Base-by-base conservation (phyloP, 1,140 invertebrate genomes). In the Nymphalis io region DNA sequence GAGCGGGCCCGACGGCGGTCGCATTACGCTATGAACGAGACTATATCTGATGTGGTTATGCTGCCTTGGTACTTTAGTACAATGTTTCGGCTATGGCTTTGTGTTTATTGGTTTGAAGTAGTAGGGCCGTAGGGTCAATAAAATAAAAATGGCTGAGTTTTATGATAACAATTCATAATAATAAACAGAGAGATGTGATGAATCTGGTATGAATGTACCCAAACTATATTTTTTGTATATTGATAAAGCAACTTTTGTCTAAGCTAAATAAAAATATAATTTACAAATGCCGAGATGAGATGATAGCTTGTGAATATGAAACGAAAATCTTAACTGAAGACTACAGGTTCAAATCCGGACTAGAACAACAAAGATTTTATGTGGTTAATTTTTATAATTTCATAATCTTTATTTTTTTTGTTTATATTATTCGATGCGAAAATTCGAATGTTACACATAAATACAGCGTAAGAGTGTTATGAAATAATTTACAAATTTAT, bases 1-100 rank as follows among this genome's bases (percentile, higher is more conserved):
- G 86, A 89, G 77, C 87, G 84, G 76, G 75, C 77, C 85, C 84
- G 84, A 78, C 84, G 79, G 83, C 83, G 86, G 86, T 83, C 84
- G 85, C 89, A 89, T 91, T 89, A 90, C 85, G 80, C 85, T 82
- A 76, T 78, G 74, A 83, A 82, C 84, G 83, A 83, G 81, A 79
- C 84, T 84, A 84, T 86, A 84, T 88, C 83, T 82, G 83, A 85
- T 83, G 85, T 76, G 81, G 82, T 76, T 86, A 84, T 88, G 82
- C 78, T 73, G 72, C 82, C 83, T 75, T 83, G 78, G 82, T 88
- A 81, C 85, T 88, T 82, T 75, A 76, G 79, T 81, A 85, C 83
- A 85, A 84, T 88, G 84, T 87, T 83, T 79, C 73, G 77, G 59
- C 76, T 74, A 80, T 79, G 78, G 75, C 68, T 81, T 75, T 71